Base-by-base conservation (phyloP, 2,113 vertebrate species). In the Irena cyanogastra region DNA sequence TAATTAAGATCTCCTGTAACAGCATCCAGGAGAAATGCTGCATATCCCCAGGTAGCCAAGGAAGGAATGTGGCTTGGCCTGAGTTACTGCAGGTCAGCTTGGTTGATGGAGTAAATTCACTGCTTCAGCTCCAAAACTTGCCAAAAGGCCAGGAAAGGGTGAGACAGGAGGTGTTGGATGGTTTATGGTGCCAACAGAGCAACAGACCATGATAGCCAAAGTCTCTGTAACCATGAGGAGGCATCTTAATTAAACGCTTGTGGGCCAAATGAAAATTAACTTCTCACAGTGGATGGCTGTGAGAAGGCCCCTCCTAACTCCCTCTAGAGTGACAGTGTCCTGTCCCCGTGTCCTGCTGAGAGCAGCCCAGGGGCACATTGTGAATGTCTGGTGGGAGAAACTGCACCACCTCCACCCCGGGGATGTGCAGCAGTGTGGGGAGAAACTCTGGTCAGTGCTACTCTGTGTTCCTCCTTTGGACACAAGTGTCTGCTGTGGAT, bases 341-440 rank as follows among this genome's bases (percentile, higher is more conserved):
- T 71, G 17, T 54, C 27, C 27, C 60, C 47, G 3, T 33, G 33
- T 59, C 30, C 71, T 54, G 1, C 1, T 47, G 16, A 11, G 45
- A 78, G 13, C 33, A n/a, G n/a, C 1, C 19, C 35, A 33, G 47
- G 30, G 14, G 5, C 33, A 5, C 6, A 4, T 7, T 0, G 4
- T 11, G 37, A 21, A 19, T 10, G 7, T 26, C 50, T 17, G 50
- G 5, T 27, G 53, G 53, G 47, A 63, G 60, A 18, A 39, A 6
- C 47, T 28, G 61, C 66, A 27, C 7, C 21, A 3, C 17, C 22
- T 80, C n/a, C 24, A 4, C 23, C 31, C 69, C 6, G 3, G 30
- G 45, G n/a, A 22, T 3, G 16, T 19, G 50, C 84, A 75, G 81
- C 52, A 47, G 9, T 3, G 65, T 33, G 42, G 22, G 26, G n/a